Conservation (phyloP, 2,797 vertebrate genomes). For the Margarornis squamiger region DNA sequence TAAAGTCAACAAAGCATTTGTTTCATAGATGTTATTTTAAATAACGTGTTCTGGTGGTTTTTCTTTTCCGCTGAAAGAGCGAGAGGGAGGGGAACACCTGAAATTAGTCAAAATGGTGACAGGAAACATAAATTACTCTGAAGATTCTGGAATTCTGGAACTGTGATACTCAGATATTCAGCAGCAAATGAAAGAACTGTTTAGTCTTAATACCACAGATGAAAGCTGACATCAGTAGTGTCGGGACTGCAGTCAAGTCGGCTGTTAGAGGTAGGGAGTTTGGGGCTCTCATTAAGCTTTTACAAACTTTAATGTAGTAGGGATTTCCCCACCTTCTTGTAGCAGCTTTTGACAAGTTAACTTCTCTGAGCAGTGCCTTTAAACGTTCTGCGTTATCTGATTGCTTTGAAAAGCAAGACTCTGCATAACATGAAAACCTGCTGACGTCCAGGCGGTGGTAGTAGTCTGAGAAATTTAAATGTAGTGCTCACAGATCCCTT, state of each 20-base stretch:
- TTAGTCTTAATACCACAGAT: background rate
- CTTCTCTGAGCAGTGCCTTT: background rate
- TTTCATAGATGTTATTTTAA: background rate
- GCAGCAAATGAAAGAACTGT: background rate
- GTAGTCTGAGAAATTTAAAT: background rate
- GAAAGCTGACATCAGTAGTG: background rate
- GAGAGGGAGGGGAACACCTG: background rate
- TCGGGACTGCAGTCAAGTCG: background rate
- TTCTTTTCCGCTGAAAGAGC: background rate
- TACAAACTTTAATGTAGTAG: background rate
- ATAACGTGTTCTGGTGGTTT: fast-evolving
- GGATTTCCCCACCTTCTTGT: background rate
- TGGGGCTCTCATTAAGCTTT: background rate
- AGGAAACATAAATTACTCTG: background rate
- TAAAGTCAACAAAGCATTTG: background rate
- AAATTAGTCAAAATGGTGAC: background rate
- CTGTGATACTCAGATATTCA: background rate
- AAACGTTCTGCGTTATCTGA: background rate
- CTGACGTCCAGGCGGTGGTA: background rate
- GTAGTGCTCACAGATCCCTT: background rate
- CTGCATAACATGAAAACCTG: background rate
- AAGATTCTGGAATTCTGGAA: background rate
- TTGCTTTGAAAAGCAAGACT: background rate
- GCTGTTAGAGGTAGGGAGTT: background rate
- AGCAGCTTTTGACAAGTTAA: background rate